Evolutionary conservation across 2,888 invertebrate species (phyloP).

Genomic region (Heteromyza rotundicornis): DNA sequence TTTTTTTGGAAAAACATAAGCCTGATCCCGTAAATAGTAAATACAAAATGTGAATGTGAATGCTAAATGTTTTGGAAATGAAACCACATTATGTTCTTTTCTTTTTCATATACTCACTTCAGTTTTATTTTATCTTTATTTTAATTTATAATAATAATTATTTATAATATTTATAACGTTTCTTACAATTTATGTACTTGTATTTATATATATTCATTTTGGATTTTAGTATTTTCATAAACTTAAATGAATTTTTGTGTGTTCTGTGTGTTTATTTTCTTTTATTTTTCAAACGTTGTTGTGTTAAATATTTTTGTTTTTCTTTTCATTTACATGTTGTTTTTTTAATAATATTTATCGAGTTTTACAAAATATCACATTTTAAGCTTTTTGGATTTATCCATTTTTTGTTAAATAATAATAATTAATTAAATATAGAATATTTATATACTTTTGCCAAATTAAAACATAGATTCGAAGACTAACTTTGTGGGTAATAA

Average conservation of each 20-base stretch:
- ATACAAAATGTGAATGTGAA: no score
- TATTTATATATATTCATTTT: neutral
- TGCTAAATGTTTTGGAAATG: no score
- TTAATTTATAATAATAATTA: slow-evolving; percentile 37
- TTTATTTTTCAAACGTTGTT: slow-evolving; percentile 4
- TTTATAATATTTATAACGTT: slow-evolving; percentile 48
- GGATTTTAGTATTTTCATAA: neutral
- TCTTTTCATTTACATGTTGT: slow-evolving; percentile 8
- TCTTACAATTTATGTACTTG: slow-evolving; percentile 37
- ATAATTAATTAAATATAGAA: neutral
- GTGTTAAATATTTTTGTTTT: neutral
- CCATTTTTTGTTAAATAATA: slow-evolving; percentile 27
- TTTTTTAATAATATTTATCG: slow-evolving; percentile 5
- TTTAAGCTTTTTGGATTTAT: slow-evolving; percentile 59
- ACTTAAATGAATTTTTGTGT: slow-evolving; percentile 9
- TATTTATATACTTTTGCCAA: no score
- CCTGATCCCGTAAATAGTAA: no score
- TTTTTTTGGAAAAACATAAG: no score
- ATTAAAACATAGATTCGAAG: no score
- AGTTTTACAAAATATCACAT: slow-evolving; percentile 63
- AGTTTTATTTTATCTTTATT: neutral
- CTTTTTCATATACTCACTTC: neutral
- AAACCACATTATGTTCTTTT: no score
- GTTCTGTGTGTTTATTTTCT: neutral
- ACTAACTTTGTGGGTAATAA: no score